These are phyloP conservation scores for Physella acuta DNA, from an alignment of 1,140 invertebrate species.

Conservation along the genomic window DNA sequence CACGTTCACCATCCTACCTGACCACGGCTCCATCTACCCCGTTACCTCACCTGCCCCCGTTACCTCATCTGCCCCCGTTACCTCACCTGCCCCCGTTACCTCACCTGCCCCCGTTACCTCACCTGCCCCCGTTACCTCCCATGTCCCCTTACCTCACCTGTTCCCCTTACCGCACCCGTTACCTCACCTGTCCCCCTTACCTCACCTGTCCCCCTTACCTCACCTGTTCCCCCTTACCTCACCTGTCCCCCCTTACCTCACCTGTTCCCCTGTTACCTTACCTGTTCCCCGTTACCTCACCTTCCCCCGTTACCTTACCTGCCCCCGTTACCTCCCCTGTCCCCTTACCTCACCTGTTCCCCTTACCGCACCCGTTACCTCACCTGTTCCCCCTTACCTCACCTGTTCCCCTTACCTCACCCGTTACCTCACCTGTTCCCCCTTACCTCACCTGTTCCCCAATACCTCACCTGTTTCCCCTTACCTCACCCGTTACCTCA, in stretches of 20 bases:
- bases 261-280: not conserved
- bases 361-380: not conserved
- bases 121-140: no score
- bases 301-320: not conserved
- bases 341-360: not conserved
- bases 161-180: no score
- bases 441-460: slow-evolving; percentile 6
- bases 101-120: no score
- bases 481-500: not conserved
- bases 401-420: not conserved
- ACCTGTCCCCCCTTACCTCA: not conserved
- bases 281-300: not conserved
- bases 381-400: not conserved
- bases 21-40: slow-evolving; percentile 84
- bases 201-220: no score
- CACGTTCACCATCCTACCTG: slow-evolving; percentile 79
- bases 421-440: slow-evolving; percentile 4
- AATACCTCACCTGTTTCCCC: not conserved
- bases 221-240: no score
- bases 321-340: not conserved
- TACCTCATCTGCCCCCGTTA: no score
- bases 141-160: no score
- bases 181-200: no score
- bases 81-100: no score
- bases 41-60: no score